These are phyloP conservation scores for Drosophila formosana DNA, from an alignment of 2,888 invertebrate species.

Conservation along the genomic window DNA sequence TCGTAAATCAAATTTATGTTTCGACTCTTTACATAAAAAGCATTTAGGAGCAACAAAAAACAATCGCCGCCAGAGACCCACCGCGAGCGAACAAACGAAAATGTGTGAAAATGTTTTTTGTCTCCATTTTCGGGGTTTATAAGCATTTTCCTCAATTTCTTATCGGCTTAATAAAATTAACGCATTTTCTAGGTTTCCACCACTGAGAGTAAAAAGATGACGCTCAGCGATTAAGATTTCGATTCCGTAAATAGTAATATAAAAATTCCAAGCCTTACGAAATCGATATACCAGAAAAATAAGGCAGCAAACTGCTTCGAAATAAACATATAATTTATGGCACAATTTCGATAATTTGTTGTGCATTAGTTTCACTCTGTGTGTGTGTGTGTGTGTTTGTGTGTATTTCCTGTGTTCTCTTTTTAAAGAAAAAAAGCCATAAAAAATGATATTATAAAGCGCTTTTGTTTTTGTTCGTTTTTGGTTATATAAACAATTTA, in stretches of 20 bases:
- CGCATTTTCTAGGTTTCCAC: conserved; percentile 26
- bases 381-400: not conserved
- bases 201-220: not conserved
- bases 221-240: conserved; percentile 6
- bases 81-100: conserved; percentile 25
- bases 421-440: conserved; percentile 26
- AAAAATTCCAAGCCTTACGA: conserved; percentile 33
- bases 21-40: conserved; percentile 38
- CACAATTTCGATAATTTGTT: conserved; percentile 71
- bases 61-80: conserved; percentile 35
- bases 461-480: conserved; percentile 20
- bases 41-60: conserved; percentile 5
- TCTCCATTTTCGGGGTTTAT: not conserved
- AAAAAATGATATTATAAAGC: conserved; percentile 52
- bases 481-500: conserved; percentile 38
- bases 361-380: conserved; percentile 30
- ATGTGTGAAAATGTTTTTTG: conserved; percentile 40
- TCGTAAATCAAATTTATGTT: conserved; percentile 76
- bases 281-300: conserved; percentile 17
- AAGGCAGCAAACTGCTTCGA: conserved; percentile 28
- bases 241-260: conserved; percentile 15
- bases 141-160: conserved; percentile 20
- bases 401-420: conserved; percentile 14
- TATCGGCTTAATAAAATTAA: conserved; percentile 45
- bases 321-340: conserved; percentile 69